Evolutionary conservation across 2,888 invertebrate species (phyloP).

Genomic region (Allacma fusca): DNA sequence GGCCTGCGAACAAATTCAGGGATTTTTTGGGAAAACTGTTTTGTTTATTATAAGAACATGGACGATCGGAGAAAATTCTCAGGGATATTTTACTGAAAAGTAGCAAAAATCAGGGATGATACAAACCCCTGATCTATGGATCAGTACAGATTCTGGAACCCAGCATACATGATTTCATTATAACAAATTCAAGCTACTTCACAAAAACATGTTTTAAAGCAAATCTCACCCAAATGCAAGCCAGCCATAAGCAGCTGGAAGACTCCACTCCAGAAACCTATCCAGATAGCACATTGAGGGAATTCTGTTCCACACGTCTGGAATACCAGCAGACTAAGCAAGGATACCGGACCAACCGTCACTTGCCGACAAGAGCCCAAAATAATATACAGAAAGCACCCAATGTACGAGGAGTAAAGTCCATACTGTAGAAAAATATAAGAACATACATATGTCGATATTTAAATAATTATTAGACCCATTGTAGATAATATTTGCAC

Average conservation of each 20-base stretch:
- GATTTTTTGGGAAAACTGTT: too few relatives aligned
- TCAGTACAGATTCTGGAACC: too few relatives aligned
- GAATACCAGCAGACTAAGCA: conserved; percentile 41
- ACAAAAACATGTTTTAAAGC: too few relatives aligned
- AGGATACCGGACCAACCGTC: conserved; percentile 63
- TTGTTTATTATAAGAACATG: too few relatives aligned
- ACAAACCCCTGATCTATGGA: too few relatives aligned
- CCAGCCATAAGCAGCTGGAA: conserved; percentile 58
- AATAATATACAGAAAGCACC: conserved; percentile 67
- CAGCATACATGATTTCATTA: too few relatives aligned
- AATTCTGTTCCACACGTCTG: conserved; percentile 57
- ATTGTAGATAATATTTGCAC: not conserved
- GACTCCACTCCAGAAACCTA: conserved; percentile 57
- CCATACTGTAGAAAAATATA: conserved; percentile 49
- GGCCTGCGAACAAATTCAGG: too few relatives aligned
- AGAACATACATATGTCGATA: not conserved
- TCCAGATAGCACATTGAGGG: conserved; percentile 55
- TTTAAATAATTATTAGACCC: not conserved
- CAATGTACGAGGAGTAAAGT: conserved; percentile 63
- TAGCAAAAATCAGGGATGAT: too few relatives aligned
- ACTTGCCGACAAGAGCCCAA: conserved; percentile 68
- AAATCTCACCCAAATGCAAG: conserved; percentile 56
- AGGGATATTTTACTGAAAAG: too few relatives aligned
- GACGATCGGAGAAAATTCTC: too few relatives aligned
- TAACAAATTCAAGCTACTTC: too few relatives aligned